These are phyloP conservation scores for Trachurus trachurus DNA, from an alignment of 2,797 vertebrate genomes.

Conservation along the genomic window DNA sequence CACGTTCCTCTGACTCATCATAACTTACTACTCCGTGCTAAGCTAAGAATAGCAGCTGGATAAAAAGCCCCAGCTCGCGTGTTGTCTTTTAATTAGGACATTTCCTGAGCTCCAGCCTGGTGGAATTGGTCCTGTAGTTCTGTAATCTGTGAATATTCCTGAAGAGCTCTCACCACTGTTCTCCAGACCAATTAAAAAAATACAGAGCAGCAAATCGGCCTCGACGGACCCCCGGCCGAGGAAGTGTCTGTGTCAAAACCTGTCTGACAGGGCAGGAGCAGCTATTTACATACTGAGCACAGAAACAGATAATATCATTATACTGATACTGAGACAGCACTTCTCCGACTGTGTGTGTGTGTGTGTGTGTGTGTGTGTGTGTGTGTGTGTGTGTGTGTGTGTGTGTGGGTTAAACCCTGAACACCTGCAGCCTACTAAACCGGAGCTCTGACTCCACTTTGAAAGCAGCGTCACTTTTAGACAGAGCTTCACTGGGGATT, in stretches of 20 bases:
- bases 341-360: slow-evolving; percentile 2
- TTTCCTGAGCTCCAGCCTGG: slow-evolving; percentile 54
- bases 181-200: slow-evolving; percentile 74
- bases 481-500: slow-evolving; percentile 31
- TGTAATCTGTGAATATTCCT: slow-evolving; percentile 70
- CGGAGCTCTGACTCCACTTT: slow-evolving; percentile 34
- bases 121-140: background rate
- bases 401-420: background rate
- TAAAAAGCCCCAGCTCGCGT: slow-evolving; percentile 36
- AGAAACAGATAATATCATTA: slow-evolving; percentile 50
- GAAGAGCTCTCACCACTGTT: slow-evolving; percentile 63
- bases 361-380: no score
- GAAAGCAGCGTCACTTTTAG: slow-evolving; percentile 56
- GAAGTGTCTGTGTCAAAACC: slow-evolving; percentile 53
- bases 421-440: slow-evolving; percentile 46
- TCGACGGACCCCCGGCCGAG: slow-evolving; percentile 42
- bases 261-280: slow-evolving; percentile 33
- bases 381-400: no score
- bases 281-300: slow-evolving; percentile 52
- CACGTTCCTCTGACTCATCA: slow-evolving; percentile 1
- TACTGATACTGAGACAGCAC: slow-evolving; percentile 39
- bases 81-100: slow-evolving; percentile 66
- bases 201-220: slow-evolving; percentile 40
- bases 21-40: slow-evolving; percentile 6
- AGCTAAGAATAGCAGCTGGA: slow-evolving; percentile 53